phyloP scores from a whole-genome alignment of 2,888 invertebrate genomes.

The Anoncus sp. region DNA sequence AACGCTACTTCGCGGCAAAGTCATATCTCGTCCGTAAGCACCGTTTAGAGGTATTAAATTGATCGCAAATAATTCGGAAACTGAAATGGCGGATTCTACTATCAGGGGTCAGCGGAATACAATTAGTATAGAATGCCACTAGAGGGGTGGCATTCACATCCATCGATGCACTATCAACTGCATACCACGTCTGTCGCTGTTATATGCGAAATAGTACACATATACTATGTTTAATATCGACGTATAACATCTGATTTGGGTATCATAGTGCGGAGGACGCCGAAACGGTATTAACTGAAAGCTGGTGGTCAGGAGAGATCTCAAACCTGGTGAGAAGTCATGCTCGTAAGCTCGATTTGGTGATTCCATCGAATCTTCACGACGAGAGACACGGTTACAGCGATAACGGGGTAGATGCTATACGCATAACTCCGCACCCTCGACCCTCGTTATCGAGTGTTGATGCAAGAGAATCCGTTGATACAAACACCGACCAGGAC shows the following conservation, averaged over 20 bases:
- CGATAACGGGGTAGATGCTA: conserved; percentile 9
- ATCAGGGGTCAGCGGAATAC: not conserved
- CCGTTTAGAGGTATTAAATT: conserved; percentile 12
- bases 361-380: not conserved
- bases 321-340: not conserved
- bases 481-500: conserved; percentile 27
- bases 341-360: not conserved
- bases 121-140: conserved; percentile 14
- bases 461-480: conserved; percentile 19
- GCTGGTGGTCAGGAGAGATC: not conserved
- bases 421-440: conserved; percentile 43
- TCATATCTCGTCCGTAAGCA: not conserved
- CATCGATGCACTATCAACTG: not conserved
- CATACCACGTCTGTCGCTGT: conserved; percentile 5
- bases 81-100: not conserved
- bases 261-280: not conserved
- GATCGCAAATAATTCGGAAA: not conserved
- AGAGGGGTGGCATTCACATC: not conserved
- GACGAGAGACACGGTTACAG: conserved; percentile 12
- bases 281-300: not conserved
- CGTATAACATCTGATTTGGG: not conserved
- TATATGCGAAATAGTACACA: not conserved
- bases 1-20: not conserved
- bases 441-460: conserved; percentile 30
- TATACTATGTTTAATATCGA: conserved; percentile 15